phyloP scores from a whole-genome alignment of 2,113 vertebrate species.

The Glaucidium brasilianum region DNA sequence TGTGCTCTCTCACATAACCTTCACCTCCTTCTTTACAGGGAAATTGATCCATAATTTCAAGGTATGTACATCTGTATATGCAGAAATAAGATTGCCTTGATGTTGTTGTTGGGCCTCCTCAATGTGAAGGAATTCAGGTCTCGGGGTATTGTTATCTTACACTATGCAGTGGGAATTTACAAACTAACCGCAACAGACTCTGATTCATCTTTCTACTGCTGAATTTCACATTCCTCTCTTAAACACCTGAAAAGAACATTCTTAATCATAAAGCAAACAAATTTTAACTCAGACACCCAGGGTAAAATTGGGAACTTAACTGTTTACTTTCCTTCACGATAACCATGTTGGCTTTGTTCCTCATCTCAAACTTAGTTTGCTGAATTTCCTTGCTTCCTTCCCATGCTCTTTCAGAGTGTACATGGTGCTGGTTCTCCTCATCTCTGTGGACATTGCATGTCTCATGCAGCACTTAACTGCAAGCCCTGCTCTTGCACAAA shows the following conservation, averaged over 20 bases:
- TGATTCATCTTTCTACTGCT: constrained; percentile 64
- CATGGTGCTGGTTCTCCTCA: neutral
- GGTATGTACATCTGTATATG: neutral
- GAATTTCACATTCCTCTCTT: constrained; percentile 38
- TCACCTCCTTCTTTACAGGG: neutral
- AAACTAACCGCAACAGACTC: constrained; percentile 50
- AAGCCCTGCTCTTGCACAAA: neutral
- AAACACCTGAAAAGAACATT: constrained; percentile 65
- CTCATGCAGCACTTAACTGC: neutral
- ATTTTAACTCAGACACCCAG: neutral
- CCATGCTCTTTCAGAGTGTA: neutral
- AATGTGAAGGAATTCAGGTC: neutral
- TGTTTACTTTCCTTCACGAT: neutral
- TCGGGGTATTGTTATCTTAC: neutral
- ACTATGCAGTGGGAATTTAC: constrained; percentile 52
- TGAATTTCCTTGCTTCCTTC: neutral
- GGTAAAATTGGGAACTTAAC: neutral
- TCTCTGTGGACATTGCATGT: neutral
- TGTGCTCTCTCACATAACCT: neutral
- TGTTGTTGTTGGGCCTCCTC: neutral
- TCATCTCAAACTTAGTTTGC: neutral
- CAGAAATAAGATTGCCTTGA: neutral
- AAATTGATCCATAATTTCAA: neutral
- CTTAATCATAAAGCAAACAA: constrained; percentile 15
- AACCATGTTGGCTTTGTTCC: neutral